Evolutionary conservation across 2,113 vertebrate species (phyloP), one percentile per base, ranked within the genome.

Genomic region (Amphilophus citrinellus): DNA sequence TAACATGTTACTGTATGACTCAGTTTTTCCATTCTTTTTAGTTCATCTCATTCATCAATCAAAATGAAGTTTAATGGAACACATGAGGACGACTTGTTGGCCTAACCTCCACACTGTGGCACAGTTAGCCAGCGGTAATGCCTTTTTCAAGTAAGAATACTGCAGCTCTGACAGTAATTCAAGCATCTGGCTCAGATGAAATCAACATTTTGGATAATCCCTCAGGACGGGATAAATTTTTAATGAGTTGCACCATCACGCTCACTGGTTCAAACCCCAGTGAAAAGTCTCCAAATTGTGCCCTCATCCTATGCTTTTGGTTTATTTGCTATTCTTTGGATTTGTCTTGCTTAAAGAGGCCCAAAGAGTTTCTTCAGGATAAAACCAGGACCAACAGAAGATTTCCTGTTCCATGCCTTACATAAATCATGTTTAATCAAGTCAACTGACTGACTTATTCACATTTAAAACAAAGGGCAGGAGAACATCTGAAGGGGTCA

Each of bases 161-260:
- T 30, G 42, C 24, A 50, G 30, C 30, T 32, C 66, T 53, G 66
- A 53, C 44, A 71, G 24, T 5, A 27, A 71, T 50, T 71, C 44
- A 71, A 42, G 50, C 44, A 50, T 71, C 44, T 71, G 66, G 66
- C 44, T 50, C 24, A 50, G 47, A 53, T 71, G 30, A 71, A 71
- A 71, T 71, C 22, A 50, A 50, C 65, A 68, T 47, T 71, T 71
- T 50, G 24, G 65, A 47, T 27, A 47, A 68, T 18, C 1, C 0
- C 44, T 30, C 65, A 71, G 0, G 2, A 50, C 3, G 10, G 22
- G 65, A 47, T 71, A 9, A 44, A 50, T 30, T 32, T 17, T 71
- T 53, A 50, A 30, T 7, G 17, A 71, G 15, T 53, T 53, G 1
- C 44, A 53, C 1, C 24, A 71, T 71, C 30, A 32, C 7, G 18